Evolutionary conservation across 1,140 invertebrate genomes (phyloP).

Genomic region (Agrypnia vestita): DNA sequence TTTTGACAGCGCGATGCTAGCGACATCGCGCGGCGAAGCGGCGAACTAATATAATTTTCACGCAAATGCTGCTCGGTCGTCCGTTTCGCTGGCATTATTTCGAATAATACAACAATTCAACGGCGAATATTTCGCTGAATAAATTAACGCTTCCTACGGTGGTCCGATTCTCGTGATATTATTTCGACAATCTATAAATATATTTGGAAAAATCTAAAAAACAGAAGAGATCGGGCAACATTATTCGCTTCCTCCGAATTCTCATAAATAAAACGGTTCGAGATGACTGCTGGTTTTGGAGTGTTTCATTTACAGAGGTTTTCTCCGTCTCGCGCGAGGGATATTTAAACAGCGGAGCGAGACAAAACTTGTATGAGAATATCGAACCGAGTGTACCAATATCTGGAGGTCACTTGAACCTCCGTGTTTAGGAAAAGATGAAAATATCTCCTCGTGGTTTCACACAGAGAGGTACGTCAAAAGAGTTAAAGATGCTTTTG

Average conservation of each 20-base stretch:
- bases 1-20: slow-evolving; percentile 49
- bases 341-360: not conserved
- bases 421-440: slow-evolving; percentile 58
- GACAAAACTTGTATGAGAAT: slow-evolving; percentile 22
- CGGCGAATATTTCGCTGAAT: not conserved
- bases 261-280: slow-evolving; percentile 58
- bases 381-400: slow-evolving; percentile 48
- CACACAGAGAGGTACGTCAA: slow-evolving; percentile 1
- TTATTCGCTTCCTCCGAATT: slow-evolving; percentile 47
- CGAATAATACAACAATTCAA: not conserved
- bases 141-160: not conserved
- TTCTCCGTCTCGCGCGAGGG: slow-evolving; percentile 36
- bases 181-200: slow-evolving; percentile 6
- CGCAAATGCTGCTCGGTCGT: slow-evolving; percentile 24
- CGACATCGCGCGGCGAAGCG: slow-evolving; percentile 55
- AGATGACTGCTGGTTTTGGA: slow-evolving; percentile 35
- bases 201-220: slow-evolving; percentile 8
- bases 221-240: slow-evolving; percentile 48
- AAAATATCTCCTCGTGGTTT: slow-evolving; percentile 47
- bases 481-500: not conserved
- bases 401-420: slow-evolving; percentile 61
- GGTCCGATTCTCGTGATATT: not conserved
- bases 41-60: slow-evolving; percentile 55
- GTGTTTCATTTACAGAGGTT: slow-evolving; percentile 15
- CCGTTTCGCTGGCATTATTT: not conserved